Evolutionary conservation across 2,113 vertebrate genomes (phyloP).

Genomic region (Amphiprion percula): DNA sequence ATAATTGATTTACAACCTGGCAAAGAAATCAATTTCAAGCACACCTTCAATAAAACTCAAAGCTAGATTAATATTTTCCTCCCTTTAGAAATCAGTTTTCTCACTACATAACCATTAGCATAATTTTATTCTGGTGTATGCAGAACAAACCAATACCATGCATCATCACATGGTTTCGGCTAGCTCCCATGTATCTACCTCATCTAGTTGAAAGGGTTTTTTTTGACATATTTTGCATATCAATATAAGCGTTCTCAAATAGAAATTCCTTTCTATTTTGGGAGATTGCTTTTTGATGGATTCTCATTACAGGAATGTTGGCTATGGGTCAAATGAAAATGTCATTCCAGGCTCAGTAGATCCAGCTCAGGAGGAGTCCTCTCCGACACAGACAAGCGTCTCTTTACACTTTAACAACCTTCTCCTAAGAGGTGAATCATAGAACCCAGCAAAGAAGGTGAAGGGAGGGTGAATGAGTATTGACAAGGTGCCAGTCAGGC

Average conservation of each 20-base stretch:
- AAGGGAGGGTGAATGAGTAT: constrained; percentile 21
- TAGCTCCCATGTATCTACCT: constrained; percentile 36
- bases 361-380: constrained; percentile 39
- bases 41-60: constrained; percentile 35
- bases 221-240: constrained; percentile 81
- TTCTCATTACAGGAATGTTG: constrained; percentile 80
- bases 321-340: constrained; percentile 83
- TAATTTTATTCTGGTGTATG: constrained; percentile 32
- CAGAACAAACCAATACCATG: constrained; percentile 45
- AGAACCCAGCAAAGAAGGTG: constrained; percentile 11
- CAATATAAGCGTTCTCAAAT: constrained; percentile 74
- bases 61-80: constrained; percentile 37
- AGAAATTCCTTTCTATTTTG: constrained; percentile 80
- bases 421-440: constrained; percentile 52
- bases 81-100: constrained; percentile 32
- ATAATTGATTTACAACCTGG: constrained; percentile 27
- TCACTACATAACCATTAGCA: constrained; percentile 29
- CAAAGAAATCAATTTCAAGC: constrained; percentile 38
- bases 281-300: constrained; percentile 78
- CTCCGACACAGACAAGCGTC: constrained; percentile 57
- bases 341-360: constrained; percentile 70
- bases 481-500: constrained; percentile 53
- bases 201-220: constrained; percentile 54
- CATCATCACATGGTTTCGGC: constrained; percentile 34
- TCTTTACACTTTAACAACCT: constrained; percentile 69